Conservation (phyloP, 2,113 vertebrate species). For the Octodon degus region DNA sequence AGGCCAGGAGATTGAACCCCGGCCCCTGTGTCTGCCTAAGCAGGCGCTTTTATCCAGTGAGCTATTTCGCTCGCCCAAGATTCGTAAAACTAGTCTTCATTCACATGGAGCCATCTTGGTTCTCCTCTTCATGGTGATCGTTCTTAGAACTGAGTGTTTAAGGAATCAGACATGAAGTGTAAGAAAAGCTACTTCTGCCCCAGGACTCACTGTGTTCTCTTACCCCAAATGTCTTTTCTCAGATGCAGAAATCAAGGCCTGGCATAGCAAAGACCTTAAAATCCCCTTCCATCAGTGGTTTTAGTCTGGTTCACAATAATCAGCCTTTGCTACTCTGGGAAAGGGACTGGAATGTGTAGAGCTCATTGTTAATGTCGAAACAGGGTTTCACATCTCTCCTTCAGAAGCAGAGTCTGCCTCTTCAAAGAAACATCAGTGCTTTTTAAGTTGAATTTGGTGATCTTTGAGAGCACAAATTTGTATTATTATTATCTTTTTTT, state of each 20-base stretch:
- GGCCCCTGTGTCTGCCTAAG: too few relatives aligned
- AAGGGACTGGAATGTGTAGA: neutral
- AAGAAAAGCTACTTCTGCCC: neutral
- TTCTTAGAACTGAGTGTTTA: neutral
- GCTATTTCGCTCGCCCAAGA: too few relatives aligned
- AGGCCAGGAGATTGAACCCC: too few relatives aligned
- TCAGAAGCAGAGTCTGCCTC: too few relatives aligned
- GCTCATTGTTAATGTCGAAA: fast-evolving
- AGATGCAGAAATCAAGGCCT: neutral
- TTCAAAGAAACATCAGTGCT: neutral
- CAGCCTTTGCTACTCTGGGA: neutral
- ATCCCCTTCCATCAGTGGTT: neutral
- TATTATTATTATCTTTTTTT: neutral
- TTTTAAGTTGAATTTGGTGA: neutral
- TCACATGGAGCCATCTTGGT: neutral
- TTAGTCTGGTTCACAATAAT: neutral
- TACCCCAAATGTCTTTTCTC: neutral
- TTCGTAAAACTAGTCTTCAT: neutral
- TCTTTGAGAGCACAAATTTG: neutral
- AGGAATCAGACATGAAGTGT: neutral
- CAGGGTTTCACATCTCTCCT: neutral
- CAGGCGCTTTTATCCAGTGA: too few relatives aligned
- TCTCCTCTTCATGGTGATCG: neutral
- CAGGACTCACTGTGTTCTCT: neutral
- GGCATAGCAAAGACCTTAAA: too few relatives aligned